These are phyloP conservation scores for Synanthedon andrenaeformis DNA, from an alignment of 2,888 invertebrate genomes.

Conservation along the genomic window DNA sequence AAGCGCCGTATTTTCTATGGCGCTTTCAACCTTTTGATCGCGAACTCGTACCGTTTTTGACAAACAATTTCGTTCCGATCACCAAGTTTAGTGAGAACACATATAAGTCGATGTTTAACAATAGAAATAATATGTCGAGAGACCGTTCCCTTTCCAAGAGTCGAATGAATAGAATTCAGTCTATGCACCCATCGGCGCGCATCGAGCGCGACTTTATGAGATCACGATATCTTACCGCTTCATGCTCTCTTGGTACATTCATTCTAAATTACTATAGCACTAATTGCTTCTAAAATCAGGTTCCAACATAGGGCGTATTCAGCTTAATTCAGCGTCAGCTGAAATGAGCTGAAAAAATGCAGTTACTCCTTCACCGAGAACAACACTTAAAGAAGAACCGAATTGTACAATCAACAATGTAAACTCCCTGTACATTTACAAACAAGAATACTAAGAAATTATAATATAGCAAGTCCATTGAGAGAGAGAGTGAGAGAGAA, in stretches of 20 bases:
- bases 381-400: neutral
- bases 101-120: too few relatives aligned
- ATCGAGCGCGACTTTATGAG: conserved; percentile 32
- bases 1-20: too few relatives aligned
- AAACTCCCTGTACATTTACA: neutral
- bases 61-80: too few relatives aligned
- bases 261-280: conserved; percentile 7
- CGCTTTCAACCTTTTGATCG: too few relatives aligned
- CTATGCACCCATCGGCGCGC: conserved; percentile 31
- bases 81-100: too few relatives aligned
- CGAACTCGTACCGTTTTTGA: too few relatives aligned
- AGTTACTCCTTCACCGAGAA: neutral
- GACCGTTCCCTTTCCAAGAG: neutral
- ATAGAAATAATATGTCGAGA: neutral
- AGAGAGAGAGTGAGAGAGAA: too few relatives aligned
- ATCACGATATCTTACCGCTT: conserved; percentile 30
- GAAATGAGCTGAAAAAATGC: too few relatives aligned
- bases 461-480: too few relatives aligned
- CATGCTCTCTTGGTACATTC: conserved; percentile 25
- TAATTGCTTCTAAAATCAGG: neutral
- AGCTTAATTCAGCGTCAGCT: too few relatives aligned
- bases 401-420: neutral
- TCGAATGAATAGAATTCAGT: conserved; percentile 26
- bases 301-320: too few relatives aligned
- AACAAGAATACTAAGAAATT: too few relatives aligned